phyloP scores from a whole-genome alignment of 2,888 invertebrate genomes.

The Sphecodes monilicornis region DNA sequence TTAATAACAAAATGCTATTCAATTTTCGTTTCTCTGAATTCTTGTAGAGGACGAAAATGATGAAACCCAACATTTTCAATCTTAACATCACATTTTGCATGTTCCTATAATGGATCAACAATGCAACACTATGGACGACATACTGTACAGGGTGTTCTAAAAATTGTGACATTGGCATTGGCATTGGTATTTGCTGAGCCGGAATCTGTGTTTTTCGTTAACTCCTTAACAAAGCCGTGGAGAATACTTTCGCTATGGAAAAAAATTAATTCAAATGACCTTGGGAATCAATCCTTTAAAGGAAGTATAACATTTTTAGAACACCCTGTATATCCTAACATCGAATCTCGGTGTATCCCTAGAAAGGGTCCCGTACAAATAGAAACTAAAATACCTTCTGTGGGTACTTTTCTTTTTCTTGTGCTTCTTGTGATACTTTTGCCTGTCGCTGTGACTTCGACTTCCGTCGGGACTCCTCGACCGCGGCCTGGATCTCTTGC shows the following conservation, averaged over 20 bases:
- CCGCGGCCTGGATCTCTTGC: constrained; percentile 77
- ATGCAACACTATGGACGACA: neutral
- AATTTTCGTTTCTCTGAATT: neutral
- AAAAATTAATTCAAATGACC: too few relatives aligned
- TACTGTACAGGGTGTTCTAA: neutral
- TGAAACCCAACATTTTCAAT: neutral
- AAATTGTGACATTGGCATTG: too few relatives aligned
- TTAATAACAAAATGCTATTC: neutral
- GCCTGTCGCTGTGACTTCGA: constrained; percentile 77
- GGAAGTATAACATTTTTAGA: too few relatives aligned
- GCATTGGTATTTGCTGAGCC: too few relatives aligned
- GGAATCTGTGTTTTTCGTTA: too few relatives aligned
- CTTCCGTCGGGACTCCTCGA: constrained; percentile 80
- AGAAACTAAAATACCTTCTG: constrained; percentile 82
- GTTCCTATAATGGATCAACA: neutral
- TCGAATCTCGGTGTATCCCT: neutral
- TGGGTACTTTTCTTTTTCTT: constrained; percentile 85
- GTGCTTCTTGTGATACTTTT: constrained; percentile 81
- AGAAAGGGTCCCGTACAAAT: neutral
- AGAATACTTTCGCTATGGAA: too few relatives aligned
- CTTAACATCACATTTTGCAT: neutral
- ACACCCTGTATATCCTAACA: neutral
- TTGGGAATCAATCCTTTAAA: too few relatives aligned
- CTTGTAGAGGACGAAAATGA: neutral
- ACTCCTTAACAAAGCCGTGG: too few relatives aligned